These are phyloP conservation scores for Lithobius niger DNA, from an alignment of 1,140 invertebrate genomes.

Conservation along the genomic window DNA sequence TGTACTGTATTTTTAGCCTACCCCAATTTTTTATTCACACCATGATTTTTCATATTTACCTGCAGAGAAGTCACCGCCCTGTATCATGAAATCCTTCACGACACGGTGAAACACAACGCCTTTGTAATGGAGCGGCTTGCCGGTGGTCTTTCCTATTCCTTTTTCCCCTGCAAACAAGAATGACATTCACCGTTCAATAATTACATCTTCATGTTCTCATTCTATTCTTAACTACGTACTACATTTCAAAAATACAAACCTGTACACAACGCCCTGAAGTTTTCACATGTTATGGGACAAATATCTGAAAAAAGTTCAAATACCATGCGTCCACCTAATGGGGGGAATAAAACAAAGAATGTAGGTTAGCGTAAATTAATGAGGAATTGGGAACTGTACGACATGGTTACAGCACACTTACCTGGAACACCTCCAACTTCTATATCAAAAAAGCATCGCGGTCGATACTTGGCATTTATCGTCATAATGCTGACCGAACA, in stretches of 20 bases:
- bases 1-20: too few species aligned
- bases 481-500: too few species aligned
- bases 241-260: conserved; percentile 17
- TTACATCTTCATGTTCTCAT: not conserved
- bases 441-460: conserved; percentile 78
- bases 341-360: conserved; percentile 5
- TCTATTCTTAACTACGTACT: not conserved
- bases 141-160: conserved; percentile 36
- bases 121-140: conserved; percentile 63
- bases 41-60: too few species aligned
- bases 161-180: conserved; percentile 22
- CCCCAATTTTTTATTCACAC: too few species aligned
- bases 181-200: not conserved
- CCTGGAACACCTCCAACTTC: conserved; percentile 65
- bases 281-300: conserved; percentile 60
- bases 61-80: conserved; percentile 30
- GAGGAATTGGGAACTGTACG: too few species aligned
- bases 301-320: conserved; percentile 88
- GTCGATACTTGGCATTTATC: conserved; percentile 24
- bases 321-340: conserved; percentile 66
- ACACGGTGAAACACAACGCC: conserved; percentile 65
- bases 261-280: conserved; percentile 34
- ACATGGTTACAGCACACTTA: too few species aligned
- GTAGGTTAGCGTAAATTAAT: conserved; percentile 1
- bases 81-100: conserved; percentile 78